Evolutionary conservation across 2,888 invertebrate species (phyloP).

Genomic region (Neuroscelio doddi): DNA sequence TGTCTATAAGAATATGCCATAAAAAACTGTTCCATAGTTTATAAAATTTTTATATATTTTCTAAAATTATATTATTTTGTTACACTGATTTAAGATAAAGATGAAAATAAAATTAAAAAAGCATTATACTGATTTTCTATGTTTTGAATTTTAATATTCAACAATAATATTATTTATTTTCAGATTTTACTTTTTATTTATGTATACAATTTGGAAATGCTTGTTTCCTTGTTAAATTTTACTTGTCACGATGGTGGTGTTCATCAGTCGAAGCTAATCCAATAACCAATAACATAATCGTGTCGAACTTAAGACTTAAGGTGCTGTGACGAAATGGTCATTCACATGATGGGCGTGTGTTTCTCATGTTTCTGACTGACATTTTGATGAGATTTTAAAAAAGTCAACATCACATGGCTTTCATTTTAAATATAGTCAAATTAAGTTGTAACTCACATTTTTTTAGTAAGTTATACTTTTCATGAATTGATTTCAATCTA

Average conservation of each 20-base stretch:
- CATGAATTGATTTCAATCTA: too few species aligned
- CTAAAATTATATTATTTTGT: too few species aligned
- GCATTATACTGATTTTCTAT: too few species aligned
- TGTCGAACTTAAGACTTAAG: conserved; percentile 17
- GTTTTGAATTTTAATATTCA: too few species aligned
- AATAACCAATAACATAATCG: conserved; percentile 35
- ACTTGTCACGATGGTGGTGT: conserved; percentile 22
- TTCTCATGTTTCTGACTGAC: conserved; percentile 35
- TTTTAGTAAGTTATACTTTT: too few species aligned
- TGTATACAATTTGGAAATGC: conserved; percentile 24
- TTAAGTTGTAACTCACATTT: conserved; percentile 14
- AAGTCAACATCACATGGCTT: conserved; percentile 19
- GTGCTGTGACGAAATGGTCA: conserved; percentile 32
- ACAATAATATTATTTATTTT: too few species aligned
- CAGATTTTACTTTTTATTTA: conserved; percentile 15
- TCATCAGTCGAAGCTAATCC: conserved; percentile 30
- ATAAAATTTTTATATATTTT: too few species aligned
- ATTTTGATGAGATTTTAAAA: conserved; percentile 34
- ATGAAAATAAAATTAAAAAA: too few species aligned
- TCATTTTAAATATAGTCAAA: conserved; percentile 7
- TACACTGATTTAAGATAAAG: too few species aligned
- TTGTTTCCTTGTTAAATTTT: conserved; percentile 21
- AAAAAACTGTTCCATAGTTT: too few species aligned
- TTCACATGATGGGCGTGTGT: conserved; percentile 33
- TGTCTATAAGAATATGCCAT: too few species aligned